These are phyloP conservation scores for Calliphora vomitoria DNA, from an alignment of 2,888 invertebrate genomes.

Conservation along the genomic window DNA sequence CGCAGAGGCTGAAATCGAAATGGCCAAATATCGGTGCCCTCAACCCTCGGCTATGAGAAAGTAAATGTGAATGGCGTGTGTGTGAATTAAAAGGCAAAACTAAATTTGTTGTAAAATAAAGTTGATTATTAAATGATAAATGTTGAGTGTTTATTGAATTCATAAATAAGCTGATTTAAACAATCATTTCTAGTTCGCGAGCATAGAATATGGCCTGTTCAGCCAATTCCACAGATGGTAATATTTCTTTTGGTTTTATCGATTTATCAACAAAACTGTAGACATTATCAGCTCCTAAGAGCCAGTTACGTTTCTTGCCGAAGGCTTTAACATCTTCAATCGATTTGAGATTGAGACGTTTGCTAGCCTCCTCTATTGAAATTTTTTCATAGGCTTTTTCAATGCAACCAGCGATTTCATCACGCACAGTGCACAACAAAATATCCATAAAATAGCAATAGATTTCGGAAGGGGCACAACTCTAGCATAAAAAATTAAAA, in stretches of 20 bases:
- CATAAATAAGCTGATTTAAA: constrained; percentile 86
- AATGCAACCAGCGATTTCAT: constrained; percentile 98
- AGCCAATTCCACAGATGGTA: constrained; percentile 96
- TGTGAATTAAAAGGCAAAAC: constrained; percentile 5
- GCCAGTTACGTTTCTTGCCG: constrained; percentile 94
- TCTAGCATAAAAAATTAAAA: constrained; percentile 85
- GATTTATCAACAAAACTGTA: constrained; percentile 93
- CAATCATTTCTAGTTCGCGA: constrained; percentile 99
- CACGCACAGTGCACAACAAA: constrained; percentile 96
- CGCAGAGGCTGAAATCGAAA: constrained; percentile 94
- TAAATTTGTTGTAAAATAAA: constrained; percentile 71
- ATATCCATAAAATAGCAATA: constrained; percentile 99
- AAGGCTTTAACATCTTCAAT: constrained; percentile 92
- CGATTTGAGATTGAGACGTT: constrained; percentile 93
- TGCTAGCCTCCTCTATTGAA: constrained; percentile 93
- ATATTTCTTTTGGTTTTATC: constrained; percentile 90
- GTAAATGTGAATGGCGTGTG: constrained; percentile 69
- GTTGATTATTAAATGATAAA: constrained; percentile 49
- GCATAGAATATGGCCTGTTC: constrained; percentile 98
- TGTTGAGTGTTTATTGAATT: constrained; percentile 43
- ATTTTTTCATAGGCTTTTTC: constrained; percentile 98
- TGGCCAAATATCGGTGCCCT: constrained; percentile 91
- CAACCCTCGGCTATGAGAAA: constrained; percentile 88
- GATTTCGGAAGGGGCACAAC: constrained; percentile 97
- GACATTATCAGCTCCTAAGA: constrained; percentile 90